phyloP scores from a whole-genome alignment of 2,888 invertebrate genomes.

The Epicampocera succincta region DNA sequence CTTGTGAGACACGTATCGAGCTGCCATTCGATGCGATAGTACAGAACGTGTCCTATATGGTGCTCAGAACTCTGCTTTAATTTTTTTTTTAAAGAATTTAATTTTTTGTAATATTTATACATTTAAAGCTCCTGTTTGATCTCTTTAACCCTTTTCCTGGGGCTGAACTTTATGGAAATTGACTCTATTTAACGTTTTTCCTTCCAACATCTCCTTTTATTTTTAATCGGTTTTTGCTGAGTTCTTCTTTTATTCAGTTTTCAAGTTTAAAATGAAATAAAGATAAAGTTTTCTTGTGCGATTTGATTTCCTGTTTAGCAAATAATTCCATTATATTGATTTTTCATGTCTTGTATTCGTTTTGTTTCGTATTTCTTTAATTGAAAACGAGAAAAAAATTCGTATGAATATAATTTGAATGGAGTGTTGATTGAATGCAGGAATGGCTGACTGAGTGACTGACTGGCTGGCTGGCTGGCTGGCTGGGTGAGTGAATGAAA shows the following conservation, averaged over 20 bases:
- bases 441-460: background rate
- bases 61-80: too few relatives aligned
- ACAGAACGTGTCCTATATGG: too few relatives aligned
- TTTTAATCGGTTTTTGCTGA: slow-evolving; percentile 21
- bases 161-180: too few relatives aligned
- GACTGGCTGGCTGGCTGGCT: too few relatives aligned
- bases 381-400: slow-evolving; percentile 41
- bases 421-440: background rate
- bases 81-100: too few relatives aligned
- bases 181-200: too few relatives aligned
- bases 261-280: slow-evolving; percentile 22
- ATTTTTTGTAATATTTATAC: too few relatives aligned
- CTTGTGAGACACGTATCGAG: too few relatives aligned
- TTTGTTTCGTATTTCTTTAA: slow-evolving; percentile 44
- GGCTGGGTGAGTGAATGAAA: background rate
- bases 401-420: slow-evolving; percentile 16
- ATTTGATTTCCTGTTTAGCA: slow-evolving; percentile 65
- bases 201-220: too few relatives aligned
- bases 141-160: too few relatives aligned
- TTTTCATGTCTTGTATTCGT: slow-evolving; percentile 37
- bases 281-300: slow-evolving; percentile 23
- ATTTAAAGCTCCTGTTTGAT: too few relatives aligned
- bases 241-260: slow-evolving; percentile 14
- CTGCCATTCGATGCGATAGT: too few relatives aligned
- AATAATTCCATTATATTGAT: slow-evolving; percentile 59